Percentiles rank a stretch among this genome's conserved stretches.
Evolutionary conservation across 2,113 vertebrate species (phyloP).

Genomic region (Phaetusa simplex): DNA sequence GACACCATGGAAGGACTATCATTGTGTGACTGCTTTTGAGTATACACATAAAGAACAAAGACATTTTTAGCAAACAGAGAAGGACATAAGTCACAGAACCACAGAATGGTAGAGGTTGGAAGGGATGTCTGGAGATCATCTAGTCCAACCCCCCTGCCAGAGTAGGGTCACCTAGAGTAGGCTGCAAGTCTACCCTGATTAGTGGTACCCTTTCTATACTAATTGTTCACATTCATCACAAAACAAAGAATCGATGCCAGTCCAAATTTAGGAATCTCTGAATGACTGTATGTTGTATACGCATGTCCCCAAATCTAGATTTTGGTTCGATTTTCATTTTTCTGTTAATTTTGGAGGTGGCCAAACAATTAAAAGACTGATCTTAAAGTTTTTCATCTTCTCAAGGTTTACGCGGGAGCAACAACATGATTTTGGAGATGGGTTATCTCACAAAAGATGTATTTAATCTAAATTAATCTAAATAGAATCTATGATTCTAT

Average conservation of each 20-base stretch:
- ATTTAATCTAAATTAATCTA: too few relatives aligned
- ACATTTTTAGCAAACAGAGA: not conserved
- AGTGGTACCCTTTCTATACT: too few relatives aligned
- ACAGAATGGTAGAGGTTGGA: too few relatives aligned
- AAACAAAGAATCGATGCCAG: not conserved
- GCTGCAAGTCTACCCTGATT: not conserved
- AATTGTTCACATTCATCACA: not conserved
- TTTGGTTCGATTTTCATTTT: not conserved
- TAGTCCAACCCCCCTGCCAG: too few relatives aligned
- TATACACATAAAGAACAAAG: not conserved
- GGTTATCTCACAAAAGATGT: not conserved
- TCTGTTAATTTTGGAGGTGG: not conserved
- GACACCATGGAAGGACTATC: not conserved
- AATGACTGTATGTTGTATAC: not conserved
- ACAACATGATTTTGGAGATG: not conserved
- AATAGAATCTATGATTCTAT: too few relatives aligned
- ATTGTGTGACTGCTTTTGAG: not conserved
- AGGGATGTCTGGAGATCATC: too few relatives aligned
- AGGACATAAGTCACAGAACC: too few relatives aligned
- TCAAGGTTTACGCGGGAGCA: not conserved
- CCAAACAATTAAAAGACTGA: not conserved
- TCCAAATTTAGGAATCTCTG: not conserved
- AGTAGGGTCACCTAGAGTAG: too few relatives aligned
- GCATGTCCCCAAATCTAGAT: not conserved
- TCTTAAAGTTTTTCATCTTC: not conserved